A percentile compares a stretch with the other conserved stretches of the same genome.
Evolutionary conservation across 2,888 invertebrate genomes (phyloP).

Genomic region (Mythimna impura): DNA sequence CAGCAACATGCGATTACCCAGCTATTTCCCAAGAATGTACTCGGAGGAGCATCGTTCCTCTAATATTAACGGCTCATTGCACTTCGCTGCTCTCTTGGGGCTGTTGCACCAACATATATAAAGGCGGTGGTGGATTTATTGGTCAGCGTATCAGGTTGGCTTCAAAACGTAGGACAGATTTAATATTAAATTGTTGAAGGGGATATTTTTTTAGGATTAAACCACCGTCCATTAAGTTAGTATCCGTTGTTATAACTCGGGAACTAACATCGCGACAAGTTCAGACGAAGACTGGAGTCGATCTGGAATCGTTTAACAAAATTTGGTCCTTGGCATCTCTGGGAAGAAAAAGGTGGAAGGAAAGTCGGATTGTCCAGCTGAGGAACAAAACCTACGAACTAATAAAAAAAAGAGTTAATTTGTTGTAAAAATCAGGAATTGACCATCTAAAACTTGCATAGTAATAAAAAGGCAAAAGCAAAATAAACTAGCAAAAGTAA

Average conservation of each 20-base stretch:
- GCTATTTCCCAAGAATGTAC: slow-evolving; percentile 46
- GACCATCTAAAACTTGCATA: too few species aligned
- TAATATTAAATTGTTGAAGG: slow-evolving; percentile 31
- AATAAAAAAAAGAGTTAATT: too few species aligned
- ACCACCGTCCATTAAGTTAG: not conserved
- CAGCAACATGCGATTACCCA: slow-evolving; percentile 43
- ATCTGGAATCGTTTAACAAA: not conserved
- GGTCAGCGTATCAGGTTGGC: slow-evolving; percentile 21
- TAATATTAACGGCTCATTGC: slow-evolving; percentile 59
- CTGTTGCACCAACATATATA: slow-evolving; percentile 34
- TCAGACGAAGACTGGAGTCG: too few species aligned
- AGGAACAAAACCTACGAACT: too few species aligned
- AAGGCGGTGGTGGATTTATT: slow-evolving; percentile 44
- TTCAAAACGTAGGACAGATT: slow-evolving; percentile 26
- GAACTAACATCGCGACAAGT: too few species aligned
- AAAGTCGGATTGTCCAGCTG: not conserved
- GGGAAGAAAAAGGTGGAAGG: not conserved
- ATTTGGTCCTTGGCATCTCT: not conserved
- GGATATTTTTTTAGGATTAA: not conserved
- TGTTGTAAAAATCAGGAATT: too few species aligned
- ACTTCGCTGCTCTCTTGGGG: slow-evolving; percentile 44
- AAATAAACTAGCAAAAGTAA: too few species aligned
- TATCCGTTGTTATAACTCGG: not conserved
- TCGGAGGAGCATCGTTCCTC: slow-evolving; percentile 28
- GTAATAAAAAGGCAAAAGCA: too few species aligned